Evolutionary conservation across 2,797 vertebrate genomes (phyloP).

Genomic region (Myotis findleyi): DNA sequence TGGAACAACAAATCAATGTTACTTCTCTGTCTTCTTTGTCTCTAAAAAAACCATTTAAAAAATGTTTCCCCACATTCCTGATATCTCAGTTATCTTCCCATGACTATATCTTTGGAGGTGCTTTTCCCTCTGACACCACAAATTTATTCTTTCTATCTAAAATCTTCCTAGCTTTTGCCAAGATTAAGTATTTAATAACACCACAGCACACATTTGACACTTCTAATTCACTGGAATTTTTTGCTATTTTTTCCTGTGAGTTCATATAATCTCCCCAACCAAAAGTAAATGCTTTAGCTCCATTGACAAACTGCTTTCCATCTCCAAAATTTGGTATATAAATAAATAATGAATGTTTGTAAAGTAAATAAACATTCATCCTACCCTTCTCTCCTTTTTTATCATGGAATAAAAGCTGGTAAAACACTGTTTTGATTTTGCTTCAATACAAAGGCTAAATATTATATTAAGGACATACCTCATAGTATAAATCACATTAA

Average conservation of each 20-base stretch:
- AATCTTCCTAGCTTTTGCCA: neutral
- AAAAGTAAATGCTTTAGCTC: neutral
- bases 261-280: neutral
- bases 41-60: too few species aligned
- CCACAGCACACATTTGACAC: neutral
- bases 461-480: neutral
- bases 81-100: neutral
- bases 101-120: neutral
- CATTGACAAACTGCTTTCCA: neutral
- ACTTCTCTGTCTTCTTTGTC: too few species aligned
- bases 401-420: constrained; percentile 27
- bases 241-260: neutral
- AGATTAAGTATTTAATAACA: neutral
- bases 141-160: neutral
- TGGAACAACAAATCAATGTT: too few species aligned
- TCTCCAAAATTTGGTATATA: neutral
- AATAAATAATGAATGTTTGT: neutral
- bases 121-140: neutral
- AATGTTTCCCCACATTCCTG: neutral
- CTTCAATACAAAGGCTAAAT: neutral
- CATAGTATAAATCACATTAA: neutral
- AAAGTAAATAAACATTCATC: neutral
- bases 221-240: neutral
- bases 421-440: constrained; percentile 14
- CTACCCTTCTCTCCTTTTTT: neutral